These are phyloP conservation scores for Paramisgurnus dabryanus DNA, from an alignment of 2,113 vertebrate genomes.

Conservation along the genomic window DNA sequence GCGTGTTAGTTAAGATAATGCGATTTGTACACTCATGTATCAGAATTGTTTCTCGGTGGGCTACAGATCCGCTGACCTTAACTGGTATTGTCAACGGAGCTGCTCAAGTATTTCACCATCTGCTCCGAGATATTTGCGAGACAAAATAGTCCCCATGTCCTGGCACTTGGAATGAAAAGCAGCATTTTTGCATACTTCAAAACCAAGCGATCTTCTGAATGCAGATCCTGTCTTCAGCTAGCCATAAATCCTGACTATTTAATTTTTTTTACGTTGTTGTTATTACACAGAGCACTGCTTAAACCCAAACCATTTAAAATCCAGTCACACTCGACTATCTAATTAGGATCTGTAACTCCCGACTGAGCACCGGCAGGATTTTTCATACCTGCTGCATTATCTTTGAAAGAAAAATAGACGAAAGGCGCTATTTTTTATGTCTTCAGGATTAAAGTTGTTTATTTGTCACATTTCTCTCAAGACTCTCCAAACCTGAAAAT, in stretches of 20 bases:
- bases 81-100: slow-evolving; percentile 29
- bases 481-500: slow-evolving; percentile 9
- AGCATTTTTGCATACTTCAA: slow-evolving; percentile 8
- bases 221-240: slow-evolving; percentile 41
- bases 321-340: slow-evolving; percentile 8
- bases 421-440: neutral
- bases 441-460: neutral
- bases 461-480: neutral
- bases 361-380: neutral
- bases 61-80: slow-evolving; percentile 16
- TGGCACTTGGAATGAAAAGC: slow-evolving; percentile 14
- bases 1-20: neutral
- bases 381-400: slow-evolving; percentile 11
- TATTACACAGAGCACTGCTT: neutral
- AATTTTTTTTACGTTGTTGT: slow-evolving; percentile 8
- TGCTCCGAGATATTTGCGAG: slow-evolving; percentile 37
- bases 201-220: slow-evolving; percentile 28
- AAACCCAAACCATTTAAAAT: neutral
- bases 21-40: slow-evolving; percentile 5
- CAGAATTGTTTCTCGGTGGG: slow-evolving; percentile 17
- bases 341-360: slow-evolving; percentile 18
- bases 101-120: slow-evolving; percentile 47
- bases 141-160: slow-evolving; percentile 33
- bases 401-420: neutral
- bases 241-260: slow-evolving; percentile 41